A percentile compares a stretch with the other conserved stretches of the same genome.
Evolutionary conservation across 2,797 vertebrate genomes (phyloP).

Genomic region (Limosa lapponica): DNA sequence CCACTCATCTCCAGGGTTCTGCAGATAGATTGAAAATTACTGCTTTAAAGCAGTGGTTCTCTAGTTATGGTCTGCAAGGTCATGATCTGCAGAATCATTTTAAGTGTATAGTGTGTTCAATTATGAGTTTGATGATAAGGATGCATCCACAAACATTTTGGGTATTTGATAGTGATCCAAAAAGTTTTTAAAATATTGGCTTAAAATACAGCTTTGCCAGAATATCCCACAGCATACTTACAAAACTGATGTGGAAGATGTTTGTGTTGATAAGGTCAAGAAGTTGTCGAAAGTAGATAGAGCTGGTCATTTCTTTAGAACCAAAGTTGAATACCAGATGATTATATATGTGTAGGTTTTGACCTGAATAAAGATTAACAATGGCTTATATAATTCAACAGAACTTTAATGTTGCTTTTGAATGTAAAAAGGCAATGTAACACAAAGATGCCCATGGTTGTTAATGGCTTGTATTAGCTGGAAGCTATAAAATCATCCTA

Average conservation of each 20-base stretch:
- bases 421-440: conserved; percentile 72
- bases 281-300: background rate
- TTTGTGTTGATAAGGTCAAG: background rate
- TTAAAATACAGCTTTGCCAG: background rate
- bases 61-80: background rate
- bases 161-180: background rate
- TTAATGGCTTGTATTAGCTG: conserved; percentile 93
- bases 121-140: background rate
- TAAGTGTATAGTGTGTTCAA: background rate
- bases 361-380: background rate
- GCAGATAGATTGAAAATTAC: background rate
- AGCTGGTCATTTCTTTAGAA: background rate
- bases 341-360: conserved; percentile 2
- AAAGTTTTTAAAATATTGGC: background rate
- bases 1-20: rapidly evolving
- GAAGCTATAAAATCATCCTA: conserved; percentile 90
- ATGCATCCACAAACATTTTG: background rate
- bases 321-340: background rate
- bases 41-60: background rate
- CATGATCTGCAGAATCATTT: background rate
- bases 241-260: background rate
- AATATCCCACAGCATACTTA: background rate
- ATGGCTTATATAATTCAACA: conserved; percentile 26
- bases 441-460: conserved; percentile 77
- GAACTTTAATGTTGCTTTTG: conserved; percentile 63